Percentiles rank a stretch among this genome's conserved stretches.
Evolutionary conservation across 2,797 vertebrate genomes (phyloP).

Genomic region (Orientallactaga sibirica): DNA sequence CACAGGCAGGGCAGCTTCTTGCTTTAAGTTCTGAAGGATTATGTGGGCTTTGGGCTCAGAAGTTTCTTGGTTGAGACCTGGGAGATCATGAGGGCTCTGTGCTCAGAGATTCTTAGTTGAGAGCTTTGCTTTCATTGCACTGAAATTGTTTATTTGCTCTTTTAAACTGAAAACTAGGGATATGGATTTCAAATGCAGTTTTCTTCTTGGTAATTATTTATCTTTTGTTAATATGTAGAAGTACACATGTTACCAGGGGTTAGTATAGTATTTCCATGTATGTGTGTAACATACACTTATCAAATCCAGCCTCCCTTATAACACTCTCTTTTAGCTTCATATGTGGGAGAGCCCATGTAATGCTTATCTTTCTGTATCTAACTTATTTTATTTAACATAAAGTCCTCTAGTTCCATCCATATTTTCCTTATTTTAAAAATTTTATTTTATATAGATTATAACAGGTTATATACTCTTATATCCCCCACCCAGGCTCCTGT

Average conservation of each 20-base stretch:
- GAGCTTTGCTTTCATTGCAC: neutral
- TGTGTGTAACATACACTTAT: too few relatives aligned
- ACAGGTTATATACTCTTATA: too few relatives aligned
- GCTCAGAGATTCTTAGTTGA: neutral
- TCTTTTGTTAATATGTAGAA: neutral
- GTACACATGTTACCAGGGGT: neutral
- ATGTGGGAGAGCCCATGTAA: too few relatives aligned
- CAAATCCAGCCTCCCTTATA: neutral
- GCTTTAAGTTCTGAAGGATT: neutral
- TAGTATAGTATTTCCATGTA: neutral
- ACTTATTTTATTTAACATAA: neutral
- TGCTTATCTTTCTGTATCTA: neutral
- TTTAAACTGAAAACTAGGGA: neutral
- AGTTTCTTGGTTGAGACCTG: neutral
- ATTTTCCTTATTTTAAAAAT: too few relatives aligned
- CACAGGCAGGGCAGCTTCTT: neutral
- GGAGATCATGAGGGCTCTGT: fast-evolving
- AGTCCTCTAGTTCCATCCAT: neutral
- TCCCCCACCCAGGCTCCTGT: too few relatives aligned
- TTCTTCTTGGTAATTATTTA: neutral
- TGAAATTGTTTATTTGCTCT: neutral
- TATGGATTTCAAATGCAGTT: neutral
- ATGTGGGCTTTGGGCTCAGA: fast-evolving
- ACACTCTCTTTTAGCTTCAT: neutral
- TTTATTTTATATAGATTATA: too few relatives aligned